Evolutionary conservation across 2,113 vertebrate genomes (phyloP).

Genomic region (Engystomops pustulosus): DNA sequence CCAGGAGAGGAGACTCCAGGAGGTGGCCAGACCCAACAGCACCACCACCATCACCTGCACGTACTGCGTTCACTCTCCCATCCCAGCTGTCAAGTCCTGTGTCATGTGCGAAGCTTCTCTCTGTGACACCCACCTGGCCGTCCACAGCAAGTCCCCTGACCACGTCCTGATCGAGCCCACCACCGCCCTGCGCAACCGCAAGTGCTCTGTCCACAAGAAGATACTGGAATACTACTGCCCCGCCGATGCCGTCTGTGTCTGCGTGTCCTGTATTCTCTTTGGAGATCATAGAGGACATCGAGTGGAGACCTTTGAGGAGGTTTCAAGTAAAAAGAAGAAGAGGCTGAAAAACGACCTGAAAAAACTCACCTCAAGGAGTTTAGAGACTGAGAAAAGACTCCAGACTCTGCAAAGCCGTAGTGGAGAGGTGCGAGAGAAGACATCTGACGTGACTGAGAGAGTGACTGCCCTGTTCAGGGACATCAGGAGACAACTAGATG

Average conservation of each 20-base stretch:
- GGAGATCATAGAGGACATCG: constrained; percentile 37
- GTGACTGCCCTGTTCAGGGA: constrained; percentile 26
- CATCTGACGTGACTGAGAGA: background rate
- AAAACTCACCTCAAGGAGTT: background rate
- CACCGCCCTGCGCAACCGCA: background rate
- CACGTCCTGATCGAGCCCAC: constrained; percentile 29
- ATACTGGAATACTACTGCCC: constrained; percentile 35
- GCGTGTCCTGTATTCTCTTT: constrained; percentile 33
- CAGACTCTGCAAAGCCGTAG: background rate
- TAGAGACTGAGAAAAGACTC: background rate
- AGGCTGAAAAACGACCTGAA: background rate
- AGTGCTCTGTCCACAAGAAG: constrained; percentile 36
- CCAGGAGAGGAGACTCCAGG: background rate
- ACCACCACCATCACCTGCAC: constrained; percentile 71
- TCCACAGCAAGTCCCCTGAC: constrained; percentile 32
- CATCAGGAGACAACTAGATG: constrained; percentile 29
- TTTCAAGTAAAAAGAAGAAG: constrained; percentile 18
- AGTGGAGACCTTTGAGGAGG: constrained; percentile 19
- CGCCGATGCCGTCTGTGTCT: background rate
- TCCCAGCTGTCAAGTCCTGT: background rate
- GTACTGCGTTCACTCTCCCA: constrained; percentile 67
- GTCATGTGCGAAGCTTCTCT: constrained; percentile 19
- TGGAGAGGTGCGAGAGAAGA: background rate
- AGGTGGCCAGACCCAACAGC: background rate
- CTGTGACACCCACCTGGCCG: constrained; percentile 12